Base-by-base conservation (phyloP, 1,140 invertebrate genomes). In the Pseudachorutes palmiensis region DNA sequence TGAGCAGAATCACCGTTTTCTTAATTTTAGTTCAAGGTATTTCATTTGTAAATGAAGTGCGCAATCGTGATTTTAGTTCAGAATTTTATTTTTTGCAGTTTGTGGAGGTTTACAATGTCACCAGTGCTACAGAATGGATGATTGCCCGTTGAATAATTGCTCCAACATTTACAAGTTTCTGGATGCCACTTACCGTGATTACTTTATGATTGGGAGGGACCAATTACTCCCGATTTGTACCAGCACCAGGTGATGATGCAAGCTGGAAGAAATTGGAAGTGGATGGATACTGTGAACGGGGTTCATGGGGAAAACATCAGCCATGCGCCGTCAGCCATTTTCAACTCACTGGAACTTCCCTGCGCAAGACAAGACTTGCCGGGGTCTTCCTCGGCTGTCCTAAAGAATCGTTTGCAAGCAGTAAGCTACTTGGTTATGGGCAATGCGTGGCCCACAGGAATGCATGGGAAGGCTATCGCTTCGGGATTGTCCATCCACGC, bases 381-480 rank as follows among this genome's bases (percentile, higher is more conserved):
- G 51, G 51, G 3, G 51, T 55, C 24, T 55, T 55, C 24, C 51
- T 55, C 12, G 51, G 51, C 3, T 55, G 51, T 55, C 51, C 51
- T 16, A 5, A 16, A 24, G 51, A 19, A 16, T 16, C 9, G 12
- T 14, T 26, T 22, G 51, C 12, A 55, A 5, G 3, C 51, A 19
- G 5, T 9, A 14, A 19, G 12, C 51, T 5, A 9, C 51, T 55
- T 19, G 14, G 51, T 45, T 45, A 45, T 19, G 9, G 19, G 9
- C 36, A 19, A 14, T 55, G 51, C 24, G 24, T 55, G 9, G 24
- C 24, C 24, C 14, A 24, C 5, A 14, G 51, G 5, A 55, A 26
- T 55, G 9, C 3, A 5, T 55, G 9, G 24, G 24, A 55, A 26
- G 24, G 14, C 51, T 55, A 55, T 22, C 9, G 24, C 3, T 5